phyloP scores from a whole-genome alignment of 2,888 invertebrate genomes.

The Ephialtes manifestator region DNA sequence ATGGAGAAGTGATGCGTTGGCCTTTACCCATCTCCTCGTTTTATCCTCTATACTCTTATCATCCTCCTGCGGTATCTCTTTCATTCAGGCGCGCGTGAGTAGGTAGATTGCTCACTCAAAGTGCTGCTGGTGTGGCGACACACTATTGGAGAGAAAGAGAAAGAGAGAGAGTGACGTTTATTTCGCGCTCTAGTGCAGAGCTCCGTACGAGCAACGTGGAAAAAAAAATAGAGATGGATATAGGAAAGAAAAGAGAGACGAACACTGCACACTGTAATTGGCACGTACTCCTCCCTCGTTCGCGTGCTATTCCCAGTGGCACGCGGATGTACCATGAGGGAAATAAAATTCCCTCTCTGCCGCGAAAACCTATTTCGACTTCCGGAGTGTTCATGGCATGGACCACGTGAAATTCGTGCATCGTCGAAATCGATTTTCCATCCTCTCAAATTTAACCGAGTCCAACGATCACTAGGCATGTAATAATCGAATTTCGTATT shows the following conservation, averaged over 20 bases:
- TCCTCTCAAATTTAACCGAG: conserved; percentile 7
- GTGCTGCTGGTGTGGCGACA: background rate
- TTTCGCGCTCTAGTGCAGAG: background rate
- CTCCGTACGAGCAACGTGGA: background rate
- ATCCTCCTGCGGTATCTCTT: conserved; percentile 18
- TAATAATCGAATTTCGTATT: conserved; percentile 27
- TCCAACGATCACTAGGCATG: background rate
- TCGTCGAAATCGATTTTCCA: conserved; percentile 47
- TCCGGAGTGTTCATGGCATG: conserved; percentile 24
- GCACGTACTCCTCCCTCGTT: conserved; percentile 21
- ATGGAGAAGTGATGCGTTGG: conserved; percentile 62
- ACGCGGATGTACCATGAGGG: conserved; percentile 48
- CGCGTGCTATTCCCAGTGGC: conserved; percentile 19
- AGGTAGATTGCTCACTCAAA: conserved; percentile 46
- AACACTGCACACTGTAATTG: conserved; percentile 27
- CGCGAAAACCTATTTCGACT: conserved; percentile 58
- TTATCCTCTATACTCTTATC: background rate
- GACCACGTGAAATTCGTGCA: conserved; percentile 44
- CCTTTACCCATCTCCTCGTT: conserved; percentile 9
- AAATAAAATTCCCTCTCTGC: conserved; percentile 52
- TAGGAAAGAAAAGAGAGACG: background rate
- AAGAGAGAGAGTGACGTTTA: background rate
- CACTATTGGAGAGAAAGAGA: background rate
- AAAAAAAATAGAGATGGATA: background rate
- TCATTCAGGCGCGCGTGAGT: conserved; percentile 14